Base-by-base conservation (phyloP, 2,888 invertebrate species). In the Limnephilus rhombicus region DNA sequence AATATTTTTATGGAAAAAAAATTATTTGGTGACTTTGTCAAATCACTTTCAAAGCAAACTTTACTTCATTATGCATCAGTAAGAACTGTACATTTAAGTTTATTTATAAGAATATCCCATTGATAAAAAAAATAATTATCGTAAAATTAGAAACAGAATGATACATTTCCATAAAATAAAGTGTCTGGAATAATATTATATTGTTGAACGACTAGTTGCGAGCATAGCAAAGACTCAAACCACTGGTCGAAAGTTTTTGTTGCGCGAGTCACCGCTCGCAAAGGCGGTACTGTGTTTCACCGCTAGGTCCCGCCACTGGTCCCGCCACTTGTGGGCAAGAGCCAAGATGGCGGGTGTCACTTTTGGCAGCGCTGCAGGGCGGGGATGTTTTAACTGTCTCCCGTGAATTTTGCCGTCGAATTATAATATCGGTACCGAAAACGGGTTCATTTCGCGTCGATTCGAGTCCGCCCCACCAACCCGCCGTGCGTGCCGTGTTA, bases 261-360 rank as follows among this genome's bases (percentile, higher is more conserved):
- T 18, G 7, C 24, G 68, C 24, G 9, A 68, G 68, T 68, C 68
- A 1, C 7, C 9, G 24, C 68, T 68, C 24, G n/a, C 24, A 24
- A 7, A 37, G 24, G 37, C 18, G 83, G 18, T 83, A 34, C 83
- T 1, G 83, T 34, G 18, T n/a, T 45, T 41, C 13, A n/a, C 68
- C 92, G 87, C 81, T 31, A 91, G 92, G 80, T 45, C 4, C 86
- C 92, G 92, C 90, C 45, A 90, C 41, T 15, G 15, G 80, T 89
- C 41, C 87, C 92, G 90, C 92, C 92, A 92, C 92, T 92, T 92
- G 92, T 92, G 91, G 92, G 37, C 86, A 91, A 92, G 83, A 89
- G 89, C 82, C 92, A 92, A 92, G 85, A 92, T 92, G 92, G 92
- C 91, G 91, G 92, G 91, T 92, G 92, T 92, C 92, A 92, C 90